Conservation (phyloP, 1,140 invertebrate genomes). For the Bicyclus anynana region DNA sequence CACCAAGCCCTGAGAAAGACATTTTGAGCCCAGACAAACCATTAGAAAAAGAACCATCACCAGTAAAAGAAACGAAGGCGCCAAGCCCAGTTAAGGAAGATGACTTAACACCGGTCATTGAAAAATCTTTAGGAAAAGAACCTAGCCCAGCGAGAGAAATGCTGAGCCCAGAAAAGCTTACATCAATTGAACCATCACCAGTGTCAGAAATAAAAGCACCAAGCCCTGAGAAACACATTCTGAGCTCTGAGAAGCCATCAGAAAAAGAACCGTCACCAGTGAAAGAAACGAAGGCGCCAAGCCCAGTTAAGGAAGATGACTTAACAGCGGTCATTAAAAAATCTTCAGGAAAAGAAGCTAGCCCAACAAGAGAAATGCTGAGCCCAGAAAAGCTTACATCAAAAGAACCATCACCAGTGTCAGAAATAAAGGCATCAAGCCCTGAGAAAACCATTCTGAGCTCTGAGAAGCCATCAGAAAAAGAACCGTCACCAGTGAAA, state of each 20-base stretch:
- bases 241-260: not conserved
- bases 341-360: not conserved
- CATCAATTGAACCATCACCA: no score
- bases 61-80: constrained; percentile 3
- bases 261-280: constrained; percentile 11
- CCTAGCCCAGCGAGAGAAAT: not conserved
- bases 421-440: not conserved
- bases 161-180: no score
- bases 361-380: not conserved
- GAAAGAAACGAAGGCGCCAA: constrained; percentile 7
- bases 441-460: not conserved
- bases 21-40: not conserved
- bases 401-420: no score
- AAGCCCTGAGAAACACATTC: not conserved
- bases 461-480: not conserved
- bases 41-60: constrained; percentile 5
- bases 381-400: not conserved
- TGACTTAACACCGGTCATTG: not conserved
- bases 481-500: not conserved
- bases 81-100: constrained; percentile 15
- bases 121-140: not conserved
- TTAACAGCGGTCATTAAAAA: not conserved
- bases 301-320: not conserved
- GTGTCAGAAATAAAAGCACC: no score
- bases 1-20: constrained; percentile 1